Conservation (phyloP, 2,113 vertebrate genomes). For the Poicephalus gulielmi region DNA sequence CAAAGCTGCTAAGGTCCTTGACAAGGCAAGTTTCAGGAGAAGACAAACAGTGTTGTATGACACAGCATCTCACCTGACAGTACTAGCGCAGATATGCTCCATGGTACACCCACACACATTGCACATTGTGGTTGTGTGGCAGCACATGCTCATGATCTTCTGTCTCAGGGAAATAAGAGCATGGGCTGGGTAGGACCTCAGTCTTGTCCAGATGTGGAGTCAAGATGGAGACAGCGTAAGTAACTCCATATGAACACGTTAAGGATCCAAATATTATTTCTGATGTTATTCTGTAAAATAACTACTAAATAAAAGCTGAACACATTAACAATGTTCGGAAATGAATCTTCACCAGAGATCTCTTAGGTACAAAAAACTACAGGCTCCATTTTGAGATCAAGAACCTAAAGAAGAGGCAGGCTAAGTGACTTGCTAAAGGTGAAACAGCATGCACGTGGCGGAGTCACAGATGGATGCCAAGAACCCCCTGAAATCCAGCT, state of each 20-base stretch:
- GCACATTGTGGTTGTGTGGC: not conserved
- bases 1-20: not conserved
- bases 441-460: not conserved
- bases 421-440: not conserved
- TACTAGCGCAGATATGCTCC: not conserved
- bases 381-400: not conserved
- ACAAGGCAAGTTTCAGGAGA: not conserved
- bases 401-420: not conserved
- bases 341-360: not conserved
- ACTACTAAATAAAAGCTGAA: not conserved
- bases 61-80: not conserved
- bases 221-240: not conserved
- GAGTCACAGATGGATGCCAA: not conserved
- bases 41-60: not conserved
- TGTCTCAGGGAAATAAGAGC: not conserved
- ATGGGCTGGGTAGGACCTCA: not conserved
- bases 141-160: not conserved
- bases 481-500: not conserved
- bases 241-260: not conserved
- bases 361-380: not conserved
- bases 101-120: not conserved
- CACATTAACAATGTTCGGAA: not conserved
- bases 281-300: not conserved
- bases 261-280: not conserved
- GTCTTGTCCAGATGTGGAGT: not conserved